Base-by-base conservation (phyloP, 2,888 invertebrate species). In the Leptura quadrifasciata region DNA sequence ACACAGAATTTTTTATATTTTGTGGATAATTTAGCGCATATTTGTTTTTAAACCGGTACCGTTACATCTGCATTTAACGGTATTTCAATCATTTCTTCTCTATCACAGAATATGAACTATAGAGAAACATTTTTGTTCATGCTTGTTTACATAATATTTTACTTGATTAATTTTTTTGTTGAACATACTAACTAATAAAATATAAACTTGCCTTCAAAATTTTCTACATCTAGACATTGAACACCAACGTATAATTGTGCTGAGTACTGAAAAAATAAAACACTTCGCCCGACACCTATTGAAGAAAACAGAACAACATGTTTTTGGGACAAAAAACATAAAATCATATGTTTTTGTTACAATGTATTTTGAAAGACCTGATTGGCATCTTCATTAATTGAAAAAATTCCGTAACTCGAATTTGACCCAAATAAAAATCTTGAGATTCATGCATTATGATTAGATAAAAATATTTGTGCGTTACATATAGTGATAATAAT, bases 381-480 rank as follows among this genome's bases (percentile, higher is more conserved):
- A 47, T 47, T 47, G 15, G n/a, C n/a, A 47, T 47, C 47, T 47
- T 47, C n/a, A 47, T 47, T 47, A 47, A n/a, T 47, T 15, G 2
- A 47, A 47, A 47, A 47, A 47, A 15, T 47, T n/a, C 47, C n/a
- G 6, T 47, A 47, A 47, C 12, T 6, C 17, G n/a, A 47, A 47
- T 47, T n/a, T 47, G 47, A 47, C 47, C 47, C 47, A 47, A 47
- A 47, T 47, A 47, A n/a, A 47, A 47, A 47, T 47, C 47, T 47
- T 47, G 5, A n/a, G 47, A 15, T 47, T 47, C 15, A 5, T 15
- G 47, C 12, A 39, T 39, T 15, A 10, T 39, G 39, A 47, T 47
- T 47, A 47, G 47, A 47, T 47, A 47, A 47, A 47, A 15, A 47
- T 47, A 47, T 47, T 47, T 47, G 47, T n/a, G 2, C n/a, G 5